Conservation (phyloP, 2,888 invertebrate genomes). For the Synanthedon myopaeformis region DNA sequence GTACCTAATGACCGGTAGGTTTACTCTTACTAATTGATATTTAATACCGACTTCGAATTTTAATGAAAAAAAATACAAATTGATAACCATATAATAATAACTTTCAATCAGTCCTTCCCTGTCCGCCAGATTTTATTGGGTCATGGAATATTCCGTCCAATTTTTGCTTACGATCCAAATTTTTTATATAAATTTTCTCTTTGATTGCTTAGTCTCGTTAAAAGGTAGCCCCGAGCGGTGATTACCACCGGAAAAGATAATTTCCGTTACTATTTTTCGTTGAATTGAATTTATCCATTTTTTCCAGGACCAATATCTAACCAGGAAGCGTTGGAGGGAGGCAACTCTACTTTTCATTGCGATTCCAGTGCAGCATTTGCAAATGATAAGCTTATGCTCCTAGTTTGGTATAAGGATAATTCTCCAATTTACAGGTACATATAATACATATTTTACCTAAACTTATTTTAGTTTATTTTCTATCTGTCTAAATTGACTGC, state of each 20-base stretch:
- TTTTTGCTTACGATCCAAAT: not conserved
- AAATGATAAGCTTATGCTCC: constrained; percentile 70
- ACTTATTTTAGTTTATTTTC: no score
- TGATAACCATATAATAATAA: no score
- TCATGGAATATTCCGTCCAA: not conserved
- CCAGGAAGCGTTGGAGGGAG: constrained; percentile 67
- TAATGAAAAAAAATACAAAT: no score
- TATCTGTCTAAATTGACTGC: no score
- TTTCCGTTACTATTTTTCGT: not conserved
- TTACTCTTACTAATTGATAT: no score
- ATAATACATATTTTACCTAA: not conserved
- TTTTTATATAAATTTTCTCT: no score
- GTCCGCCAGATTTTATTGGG: no score
- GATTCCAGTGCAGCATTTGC: constrained; percentile 63
- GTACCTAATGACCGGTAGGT: no score
- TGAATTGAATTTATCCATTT: no score
- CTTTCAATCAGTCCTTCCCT: no score
- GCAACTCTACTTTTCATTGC: constrained; percentile 65
- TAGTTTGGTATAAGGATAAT: constrained; percentile 75
- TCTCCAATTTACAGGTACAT: constrained; percentile 72
- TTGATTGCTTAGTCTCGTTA: not conserved
- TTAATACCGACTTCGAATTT: no score
- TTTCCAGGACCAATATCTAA: constrained; percentile 61
- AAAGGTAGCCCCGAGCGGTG: not conserved
- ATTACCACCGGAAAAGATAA: not conserved